phyloP scores from a whole-genome alignment of 1,140 invertebrate species.

The Lepidostoma basale region DNA sequence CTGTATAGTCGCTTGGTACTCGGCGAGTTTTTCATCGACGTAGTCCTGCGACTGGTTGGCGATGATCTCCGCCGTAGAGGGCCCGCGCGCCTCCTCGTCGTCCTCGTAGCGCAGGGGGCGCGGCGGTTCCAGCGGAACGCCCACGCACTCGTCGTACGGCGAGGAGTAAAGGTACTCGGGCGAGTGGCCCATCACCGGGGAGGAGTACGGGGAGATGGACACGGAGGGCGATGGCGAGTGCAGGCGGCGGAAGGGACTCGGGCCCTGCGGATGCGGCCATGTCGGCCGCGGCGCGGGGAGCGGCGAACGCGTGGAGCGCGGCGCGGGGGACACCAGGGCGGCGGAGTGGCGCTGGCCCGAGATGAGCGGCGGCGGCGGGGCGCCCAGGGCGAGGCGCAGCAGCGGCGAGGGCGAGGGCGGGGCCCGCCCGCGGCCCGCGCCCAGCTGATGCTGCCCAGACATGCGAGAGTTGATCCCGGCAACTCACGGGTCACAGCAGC shows the following conservation, averaged over 20 bases:
- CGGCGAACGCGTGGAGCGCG: conserved; percentile 48
- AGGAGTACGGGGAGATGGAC: conserved; percentile 59
- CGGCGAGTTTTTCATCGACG: conserved; percentile 89
- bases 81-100: conserved; percentile 74
- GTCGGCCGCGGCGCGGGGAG: conserved; percentile 58
- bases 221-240: conserved; percentile 57
- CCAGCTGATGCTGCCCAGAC: conserved; percentile 60
- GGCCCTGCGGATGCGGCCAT: conserved; percentile 52
- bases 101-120: conserved; percentile 63
- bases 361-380: conserved; percentile 66
- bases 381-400: conserved; percentile 67
- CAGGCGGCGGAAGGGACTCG: conserved; percentile 51
- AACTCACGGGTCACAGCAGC: conserved; percentile 60
- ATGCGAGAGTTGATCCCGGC: conserved; percentile 60
- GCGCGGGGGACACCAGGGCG: conserved; percentile 58
- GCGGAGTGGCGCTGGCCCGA: conserved; percentile 62
- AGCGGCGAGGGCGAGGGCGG: conserved; percentile 67
- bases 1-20: conserved; percentile 91
- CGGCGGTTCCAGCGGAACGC: conserved; percentile 73
- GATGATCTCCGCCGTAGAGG: conserved; percentile 88
- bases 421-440: conserved; percentile 60
- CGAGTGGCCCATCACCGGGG: conserved; percentile 63
- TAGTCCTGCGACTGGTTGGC: conserved; percentile 93
- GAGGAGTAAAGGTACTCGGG: conserved; percentile 70
- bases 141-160: conserved; percentile 67